Percentiles rank a stretch among this genome's conserved stretches.
phyloP scores from a whole-genome alignment of 2,888 invertebrate genomes.

The Clanis bilineata region DNA sequence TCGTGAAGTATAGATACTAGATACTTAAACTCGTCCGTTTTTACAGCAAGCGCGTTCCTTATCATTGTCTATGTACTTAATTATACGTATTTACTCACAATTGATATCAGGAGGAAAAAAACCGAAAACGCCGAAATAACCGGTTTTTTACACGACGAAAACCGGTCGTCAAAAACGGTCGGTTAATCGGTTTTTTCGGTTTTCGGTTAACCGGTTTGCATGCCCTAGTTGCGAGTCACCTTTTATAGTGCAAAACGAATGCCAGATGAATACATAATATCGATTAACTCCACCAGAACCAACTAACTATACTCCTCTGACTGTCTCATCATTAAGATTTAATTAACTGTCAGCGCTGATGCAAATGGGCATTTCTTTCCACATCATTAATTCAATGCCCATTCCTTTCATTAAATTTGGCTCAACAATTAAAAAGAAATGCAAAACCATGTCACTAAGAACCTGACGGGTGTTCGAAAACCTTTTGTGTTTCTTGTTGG shows the following conservation, averaged over 20 bases:
- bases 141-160: too few species aligned
- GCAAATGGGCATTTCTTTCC: slow-evolving; percentile 21
- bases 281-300: slow-evolving; percentile 43
- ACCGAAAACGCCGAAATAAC: too few species aligned
- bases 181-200: too few species aligned
- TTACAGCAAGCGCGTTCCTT: too few species aligned
- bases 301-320: slow-evolving; percentile 49
- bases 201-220: too few species aligned
- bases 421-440: slow-evolving; percentile 10
- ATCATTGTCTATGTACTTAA: too few species aligned
- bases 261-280: slow-evolving; percentile 57
- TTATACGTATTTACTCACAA: too few species aligned
- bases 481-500: background rate
- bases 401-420: background rate
- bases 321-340: slow-evolving; percentile 54
- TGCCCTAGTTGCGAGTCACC: too few species aligned
- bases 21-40: too few species aligned
- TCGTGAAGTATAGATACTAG: too few species aligned
- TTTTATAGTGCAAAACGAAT: slow-evolving; percentile 50
- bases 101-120: too few species aligned
- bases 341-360: slow-evolving; percentile 31
- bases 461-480: background rate
- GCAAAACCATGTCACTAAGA: background rate
- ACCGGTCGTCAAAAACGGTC: too few species aligned
- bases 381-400: slow-evolving; percentile 21